Evolutionary conservation across 2,113 vertebrate genomes (phyloP).

Genomic region (Anguilla japonica): DNA sequence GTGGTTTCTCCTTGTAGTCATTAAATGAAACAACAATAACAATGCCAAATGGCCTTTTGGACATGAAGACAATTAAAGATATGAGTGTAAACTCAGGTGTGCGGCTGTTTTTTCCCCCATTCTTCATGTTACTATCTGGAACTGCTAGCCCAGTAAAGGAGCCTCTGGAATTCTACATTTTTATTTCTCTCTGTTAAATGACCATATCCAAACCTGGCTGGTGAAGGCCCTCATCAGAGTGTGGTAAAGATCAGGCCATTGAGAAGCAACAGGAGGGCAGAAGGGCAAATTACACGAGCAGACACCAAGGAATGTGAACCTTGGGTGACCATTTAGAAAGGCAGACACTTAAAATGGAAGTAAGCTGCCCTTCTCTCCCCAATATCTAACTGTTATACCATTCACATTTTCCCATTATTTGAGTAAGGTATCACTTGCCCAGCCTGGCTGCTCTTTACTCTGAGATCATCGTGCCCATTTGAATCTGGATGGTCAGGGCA

Average conservation of each 20-base stretch:
- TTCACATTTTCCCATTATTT: neutral
- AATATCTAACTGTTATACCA: neutral
- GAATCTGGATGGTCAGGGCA: too few relatives aligned
- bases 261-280: neutral
- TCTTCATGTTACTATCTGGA: neutral
- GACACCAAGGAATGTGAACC: neutral
- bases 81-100: neutral
- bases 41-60: neutral
- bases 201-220: slow-evolving; percentile 17
- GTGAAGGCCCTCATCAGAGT: neutral
- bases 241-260: neutral
- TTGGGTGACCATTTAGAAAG: neutral
- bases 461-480: too few relatives aligned
- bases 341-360: neutral
- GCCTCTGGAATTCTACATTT: neutral
- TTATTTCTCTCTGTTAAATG: slow-evolving; percentile 1
- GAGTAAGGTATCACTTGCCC: neutral
- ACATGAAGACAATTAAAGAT: neutral
- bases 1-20: neutral
- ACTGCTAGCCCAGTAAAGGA: neutral
- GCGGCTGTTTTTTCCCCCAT: neutral
- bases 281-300: neutral
- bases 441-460: too few relatives aligned
- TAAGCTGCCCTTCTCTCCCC: neutral
- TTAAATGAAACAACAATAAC: slow-evolving; percentile 1